Evolutionary conservation across 2,797 vertebrate species (phyloP), one percentile per base, ranked within the genome.

Genomic region (Antennarius maculatus): DNA sequence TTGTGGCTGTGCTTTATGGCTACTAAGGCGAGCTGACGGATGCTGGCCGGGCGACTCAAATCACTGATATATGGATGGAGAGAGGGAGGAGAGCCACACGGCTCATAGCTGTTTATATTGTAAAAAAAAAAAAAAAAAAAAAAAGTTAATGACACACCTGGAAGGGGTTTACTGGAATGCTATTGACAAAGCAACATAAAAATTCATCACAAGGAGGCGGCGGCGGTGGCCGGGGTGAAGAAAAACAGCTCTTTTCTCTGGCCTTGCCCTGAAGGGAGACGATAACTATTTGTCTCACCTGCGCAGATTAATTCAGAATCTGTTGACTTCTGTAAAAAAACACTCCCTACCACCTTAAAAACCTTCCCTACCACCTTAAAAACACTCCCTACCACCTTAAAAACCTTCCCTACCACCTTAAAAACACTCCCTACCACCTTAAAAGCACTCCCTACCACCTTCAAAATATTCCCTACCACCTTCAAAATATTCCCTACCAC

Each of bases 251-350:
- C 43, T 52, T 55, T 1, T 81, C 39, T 43, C 3, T 5, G 42
- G 66, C 76, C 69, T 31, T 1, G 57, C 78, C 81, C 85, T 1
- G 57, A 67, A 81, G 84, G 53, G 60, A 82, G 81, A 88, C 84
- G 74, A 90, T 91, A 88, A 82, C 80, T 80, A 81, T 83, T 86
- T 76, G 79, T 84, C 80, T 88, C 71, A 41, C 77, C 76, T 54
- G 50, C 79, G 79, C 83, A 89, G 89, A 94, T 92, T 89, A 91
- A 91, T 84, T 80, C 16, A 6, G 52, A 86, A 83, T 88, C 88
- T 55, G 67, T 88, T 83, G 74, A 82, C 80, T 86, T 87, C 82
- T 80, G 89, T 89, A 87, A 91, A 91, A 91, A 23, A 90, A 83
- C 66, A 74, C 69, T 37, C 66, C 86, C 31, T 28, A 50, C 48